phyloP scores from a whole-genome alignment of 2,888 invertebrate species.

The Oscheius sp. region DNA sequence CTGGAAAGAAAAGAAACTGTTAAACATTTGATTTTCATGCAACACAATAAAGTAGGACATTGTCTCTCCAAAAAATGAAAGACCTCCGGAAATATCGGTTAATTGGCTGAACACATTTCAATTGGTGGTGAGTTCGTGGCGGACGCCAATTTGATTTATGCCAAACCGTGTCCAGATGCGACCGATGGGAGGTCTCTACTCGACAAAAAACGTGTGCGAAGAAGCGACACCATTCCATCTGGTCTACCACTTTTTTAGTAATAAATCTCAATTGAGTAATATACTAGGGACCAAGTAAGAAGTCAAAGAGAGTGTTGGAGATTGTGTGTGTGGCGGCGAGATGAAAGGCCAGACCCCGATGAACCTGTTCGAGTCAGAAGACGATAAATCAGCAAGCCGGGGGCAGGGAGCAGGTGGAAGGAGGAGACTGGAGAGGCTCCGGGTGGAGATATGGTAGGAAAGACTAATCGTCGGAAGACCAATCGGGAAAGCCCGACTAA shows the following conservation, averaged over 20 bases:
- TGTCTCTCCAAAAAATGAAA: too few relatives aligned
- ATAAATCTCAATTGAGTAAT: background rate
- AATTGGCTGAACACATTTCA: slow-evolving; percentile 2
- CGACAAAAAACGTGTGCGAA: background rate
- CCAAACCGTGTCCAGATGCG: slow-evolving; percentile 30
- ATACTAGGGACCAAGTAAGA: background rate
- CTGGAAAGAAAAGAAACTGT: too few relatives aligned
- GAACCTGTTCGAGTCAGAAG: slow-evolving; percentile 33
- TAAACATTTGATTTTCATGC: too few relatives aligned
- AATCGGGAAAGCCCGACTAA: slow-evolving; percentile 4
- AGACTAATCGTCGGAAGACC: slow-evolving; percentile 1
- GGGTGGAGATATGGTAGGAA: background rate
- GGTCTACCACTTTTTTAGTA: background rate
- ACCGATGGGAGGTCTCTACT: slow-evolving; percentile 12
- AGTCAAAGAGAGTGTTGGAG: background rate
- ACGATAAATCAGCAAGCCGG: slow-evolving; percentile 24
- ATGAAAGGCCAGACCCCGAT: slow-evolving; percentile 22
- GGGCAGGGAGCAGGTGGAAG: slow-evolving; percentile 8
- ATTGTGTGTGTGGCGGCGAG: slow-evolving; percentile 23
- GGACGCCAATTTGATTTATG: slow-evolving; percentile 16
- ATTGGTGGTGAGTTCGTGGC: slow-evolving; percentile 13
- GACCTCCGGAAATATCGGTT: slow-evolving; percentile 14
- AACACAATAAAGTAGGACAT: too few relatives aligned
- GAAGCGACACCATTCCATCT: background rate
- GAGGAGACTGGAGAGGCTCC: background rate